Evolutionary conservation across 2,113 vertebrate genomes (phyloP).

Genomic region (Glaucidium brasilianum): DNA sequence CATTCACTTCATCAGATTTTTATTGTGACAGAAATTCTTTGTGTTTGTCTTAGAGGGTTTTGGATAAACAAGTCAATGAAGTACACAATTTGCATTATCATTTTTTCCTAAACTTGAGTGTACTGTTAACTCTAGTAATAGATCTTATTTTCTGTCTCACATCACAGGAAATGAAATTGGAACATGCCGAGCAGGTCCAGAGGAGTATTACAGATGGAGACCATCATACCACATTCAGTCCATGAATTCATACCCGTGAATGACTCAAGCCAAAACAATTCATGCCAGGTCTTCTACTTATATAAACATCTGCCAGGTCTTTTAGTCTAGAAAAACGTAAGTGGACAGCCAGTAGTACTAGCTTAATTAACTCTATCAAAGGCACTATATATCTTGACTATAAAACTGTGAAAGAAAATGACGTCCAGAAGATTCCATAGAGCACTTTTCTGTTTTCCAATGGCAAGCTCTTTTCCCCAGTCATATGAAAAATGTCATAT

Average conservation of each 20-base stretch:
- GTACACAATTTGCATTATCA: background rate
- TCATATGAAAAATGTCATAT: background rate
- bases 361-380: background rate
- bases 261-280: background rate
- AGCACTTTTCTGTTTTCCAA: background rate
- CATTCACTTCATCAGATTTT: background rate
- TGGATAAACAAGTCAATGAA: background rate
- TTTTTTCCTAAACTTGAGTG: background rate
- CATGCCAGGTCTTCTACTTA: background rate
- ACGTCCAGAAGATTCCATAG: background rate
- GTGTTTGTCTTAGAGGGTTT: background rate
- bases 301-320: background rate
- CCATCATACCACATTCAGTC: background rate
- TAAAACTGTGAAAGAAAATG: background rate
- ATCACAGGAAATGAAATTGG: background rate
- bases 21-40: background rate
- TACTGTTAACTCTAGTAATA: background rate
- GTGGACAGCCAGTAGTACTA: background rate
- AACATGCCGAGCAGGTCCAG: background rate
- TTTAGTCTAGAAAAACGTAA: background rate
- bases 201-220: background rate
- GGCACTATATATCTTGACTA: background rate
- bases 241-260: background rate
- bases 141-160: background rate
- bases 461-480: background rate